phyloP scores from a whole-genome alignment of 2,113 vertebrate species.

The Neolamprologus kungweensis region DNA sequence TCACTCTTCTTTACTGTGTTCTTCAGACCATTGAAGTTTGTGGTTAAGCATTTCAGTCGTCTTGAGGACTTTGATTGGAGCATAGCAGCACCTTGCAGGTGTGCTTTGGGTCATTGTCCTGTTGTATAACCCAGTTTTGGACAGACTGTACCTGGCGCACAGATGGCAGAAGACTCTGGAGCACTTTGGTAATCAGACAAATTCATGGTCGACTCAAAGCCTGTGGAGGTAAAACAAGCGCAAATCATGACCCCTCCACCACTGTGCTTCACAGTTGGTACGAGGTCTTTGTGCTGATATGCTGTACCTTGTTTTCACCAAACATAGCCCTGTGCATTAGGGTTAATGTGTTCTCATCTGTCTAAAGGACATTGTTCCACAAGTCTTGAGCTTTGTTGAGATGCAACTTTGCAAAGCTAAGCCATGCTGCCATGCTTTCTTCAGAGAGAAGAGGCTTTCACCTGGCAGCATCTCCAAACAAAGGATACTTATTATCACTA shows the following conservation, averaged over 20 bases:
- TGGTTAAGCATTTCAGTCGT: neutral
- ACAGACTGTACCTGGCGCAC: neutral
- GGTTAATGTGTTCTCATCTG: neutral
- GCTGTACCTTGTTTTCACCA: neutral
- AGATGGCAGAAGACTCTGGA: neutral
- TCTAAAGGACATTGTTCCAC: neutral
- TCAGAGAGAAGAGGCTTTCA: neutral
- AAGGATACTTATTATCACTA: neutral
- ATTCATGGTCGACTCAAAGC: neutral
- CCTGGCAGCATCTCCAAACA: neutral
- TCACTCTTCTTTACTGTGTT: neutral
- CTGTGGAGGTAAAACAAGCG: neutral
- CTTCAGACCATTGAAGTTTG: neutral
- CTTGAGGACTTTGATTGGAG: neutral
- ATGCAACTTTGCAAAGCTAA: neutral
- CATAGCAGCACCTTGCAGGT: neutral
- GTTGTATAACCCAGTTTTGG: neutral
- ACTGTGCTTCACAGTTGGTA: neutral
- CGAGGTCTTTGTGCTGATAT: neutral
- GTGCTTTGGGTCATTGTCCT: neutral
- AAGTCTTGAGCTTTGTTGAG: neutral
- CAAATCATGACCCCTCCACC: neutral
- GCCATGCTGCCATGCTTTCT: neutral
- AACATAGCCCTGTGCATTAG: neutral
- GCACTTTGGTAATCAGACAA: neutral